phyloP scores from a whole-genome alignment of 2,797 vertebrate species.

The Argyrosomus regius region DNA sequence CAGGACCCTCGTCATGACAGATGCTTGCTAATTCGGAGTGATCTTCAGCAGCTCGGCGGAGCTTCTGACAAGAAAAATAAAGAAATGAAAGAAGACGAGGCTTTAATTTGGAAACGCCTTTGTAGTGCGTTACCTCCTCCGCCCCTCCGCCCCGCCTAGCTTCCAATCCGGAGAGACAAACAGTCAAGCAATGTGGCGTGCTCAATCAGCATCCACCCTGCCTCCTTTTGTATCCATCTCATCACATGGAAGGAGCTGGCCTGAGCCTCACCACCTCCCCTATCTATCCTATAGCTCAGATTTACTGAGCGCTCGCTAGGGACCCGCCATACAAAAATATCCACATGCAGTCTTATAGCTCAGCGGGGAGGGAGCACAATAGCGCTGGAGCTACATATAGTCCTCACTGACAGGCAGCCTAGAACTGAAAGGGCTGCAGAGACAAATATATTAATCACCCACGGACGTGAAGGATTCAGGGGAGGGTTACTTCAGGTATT shows the following conservation, averaged over 20 bases:
- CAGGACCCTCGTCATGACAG: conserved; percentile 75
- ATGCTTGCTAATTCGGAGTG: conserved; percentile 70
- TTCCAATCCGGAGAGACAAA: conserved; percentile 65
- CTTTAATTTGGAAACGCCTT: conserved; percentile 72
- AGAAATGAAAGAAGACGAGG: conserved; percentile 62
- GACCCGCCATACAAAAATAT: conserved; percentile 72
- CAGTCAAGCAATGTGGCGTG: conserved; percentile 62
- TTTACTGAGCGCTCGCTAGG: conserved; percentile 66
- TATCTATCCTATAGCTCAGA: conserved; percentile 49
- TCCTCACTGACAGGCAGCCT: conserved; percentile 69
- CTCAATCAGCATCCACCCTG: conserved; percentile 65
- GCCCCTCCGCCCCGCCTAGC: not conserved
- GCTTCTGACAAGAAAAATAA: conserved; percentile 62
- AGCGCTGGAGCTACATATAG: conserved; percentile 67
- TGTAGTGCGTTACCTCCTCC: conserved; percentile 60
- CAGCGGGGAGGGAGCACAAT: conserved; percentile 69
- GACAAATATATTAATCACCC: conserved; percentile 76
- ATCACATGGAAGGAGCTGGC: conserved; percentile 41
- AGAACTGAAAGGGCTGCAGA: conserved; percentile 58
- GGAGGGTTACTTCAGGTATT: conserved; percentile 25
- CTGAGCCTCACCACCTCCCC: conserved; percentile 34
- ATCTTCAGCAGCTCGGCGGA: conserved; percentile 59
- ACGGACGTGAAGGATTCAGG: conserved; percentile 55
- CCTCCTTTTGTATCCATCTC: conserved; percentile 20
- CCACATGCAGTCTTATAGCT: conserved; percentile 56